These are phyloP conservation scores for Cephalopachus bancanus DNA, from an alignment of 2,797 vertebrate genomes.

Conservation along the genomic window DNA sequence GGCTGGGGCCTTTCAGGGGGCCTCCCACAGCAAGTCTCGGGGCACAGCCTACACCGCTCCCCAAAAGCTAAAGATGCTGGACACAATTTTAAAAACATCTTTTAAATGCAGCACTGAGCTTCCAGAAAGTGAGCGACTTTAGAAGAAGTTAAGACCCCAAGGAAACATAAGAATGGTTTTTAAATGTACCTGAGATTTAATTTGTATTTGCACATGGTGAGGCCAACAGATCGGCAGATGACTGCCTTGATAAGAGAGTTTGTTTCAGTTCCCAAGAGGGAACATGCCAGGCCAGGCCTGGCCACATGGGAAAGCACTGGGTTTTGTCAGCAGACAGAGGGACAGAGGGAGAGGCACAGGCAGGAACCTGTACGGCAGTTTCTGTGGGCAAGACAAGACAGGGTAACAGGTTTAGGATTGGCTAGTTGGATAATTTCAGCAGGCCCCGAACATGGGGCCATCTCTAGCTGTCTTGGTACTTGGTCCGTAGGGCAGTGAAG, in stretches of 20 bases:
- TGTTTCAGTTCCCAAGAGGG: neutral
- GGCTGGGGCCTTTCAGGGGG: no score
- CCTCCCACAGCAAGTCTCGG: no score
- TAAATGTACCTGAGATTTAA: neutral
- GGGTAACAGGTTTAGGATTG: neutral
- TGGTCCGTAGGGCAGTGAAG: neutral
- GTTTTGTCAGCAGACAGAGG: no score
- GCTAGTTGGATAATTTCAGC: neutral
- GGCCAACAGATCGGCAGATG: neutral
- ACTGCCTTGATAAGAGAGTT: neutral
- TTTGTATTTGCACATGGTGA: neutral
- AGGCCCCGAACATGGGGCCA: neutral
- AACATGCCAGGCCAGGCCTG: no score
- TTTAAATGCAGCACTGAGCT: neutral
- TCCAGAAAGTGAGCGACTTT: neutral
- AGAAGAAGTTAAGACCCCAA: neutral
- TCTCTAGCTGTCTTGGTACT: neutral
- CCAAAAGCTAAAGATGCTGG: neutral
- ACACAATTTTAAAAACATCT: neutral
- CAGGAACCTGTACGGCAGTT: no score
- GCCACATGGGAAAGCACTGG: no score
- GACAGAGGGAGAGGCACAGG: no score
- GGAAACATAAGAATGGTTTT: neutral
- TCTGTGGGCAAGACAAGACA: neutral
- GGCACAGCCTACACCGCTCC: neutral